Conservation (phyloP, 2,113 vertebrate genomes). For the Guaruba guarouba region DNA sequence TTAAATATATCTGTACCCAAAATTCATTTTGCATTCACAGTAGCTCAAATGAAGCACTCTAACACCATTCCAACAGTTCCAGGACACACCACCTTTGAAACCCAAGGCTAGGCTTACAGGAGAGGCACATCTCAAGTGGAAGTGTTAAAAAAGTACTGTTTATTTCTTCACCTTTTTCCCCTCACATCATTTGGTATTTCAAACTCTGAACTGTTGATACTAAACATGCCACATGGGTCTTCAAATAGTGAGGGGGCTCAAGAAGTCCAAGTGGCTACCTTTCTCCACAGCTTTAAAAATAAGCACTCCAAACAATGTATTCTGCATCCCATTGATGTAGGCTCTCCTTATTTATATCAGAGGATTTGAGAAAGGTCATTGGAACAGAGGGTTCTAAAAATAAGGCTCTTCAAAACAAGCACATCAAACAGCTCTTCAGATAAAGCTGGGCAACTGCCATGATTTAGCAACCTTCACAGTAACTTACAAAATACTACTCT, state of each 20-base stretch:
- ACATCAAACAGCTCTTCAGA: constrained; percentile 59
- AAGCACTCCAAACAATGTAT: constrained; percentile 51
- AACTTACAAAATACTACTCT: not conserved
- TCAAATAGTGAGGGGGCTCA: not conserved
- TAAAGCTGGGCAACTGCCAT: constrained; percentile 31
- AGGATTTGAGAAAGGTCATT: constrained; percentile 55
- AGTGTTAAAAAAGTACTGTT: not conserved
- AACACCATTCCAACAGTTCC: not conserved
- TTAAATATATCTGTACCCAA: not conserved
- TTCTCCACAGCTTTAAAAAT: constrained; percentile 36
- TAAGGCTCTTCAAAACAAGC: constrained; percentile 62
- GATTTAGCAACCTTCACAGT: not conserved
- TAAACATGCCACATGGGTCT: not conserved
- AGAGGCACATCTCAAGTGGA: not conserved
- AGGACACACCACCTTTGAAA: not conserved
- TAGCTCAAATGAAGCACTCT: not conserved
- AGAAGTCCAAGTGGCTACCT: constrained; percentile 20
- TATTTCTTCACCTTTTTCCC: not conserved
- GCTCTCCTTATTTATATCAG: constrained; percentile 52
- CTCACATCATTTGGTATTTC: not conserved
- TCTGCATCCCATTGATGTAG: constrained; percentile 34
- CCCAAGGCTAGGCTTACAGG: not conserved
- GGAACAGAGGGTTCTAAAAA: constrained; percentile 63
- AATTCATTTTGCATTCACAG: not conserved
- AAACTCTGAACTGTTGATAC: not conserved